Conservation (phyloP, 2,797 vertebrate species). For the Poecilia velifera region DNA sequence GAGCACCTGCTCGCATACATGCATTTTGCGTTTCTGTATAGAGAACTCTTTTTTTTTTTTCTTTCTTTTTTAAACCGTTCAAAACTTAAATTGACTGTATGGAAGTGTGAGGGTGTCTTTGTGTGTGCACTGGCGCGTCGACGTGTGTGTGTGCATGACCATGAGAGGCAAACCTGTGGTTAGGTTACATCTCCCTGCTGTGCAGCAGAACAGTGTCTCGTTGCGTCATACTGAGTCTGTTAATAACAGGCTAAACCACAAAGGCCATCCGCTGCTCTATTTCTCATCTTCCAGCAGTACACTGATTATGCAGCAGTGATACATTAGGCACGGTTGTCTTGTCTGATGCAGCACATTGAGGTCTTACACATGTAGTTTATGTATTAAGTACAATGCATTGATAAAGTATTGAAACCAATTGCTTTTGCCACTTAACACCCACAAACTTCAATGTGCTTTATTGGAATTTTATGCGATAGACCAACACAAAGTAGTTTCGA, state of each 20-base stretch:
- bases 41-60: not conserved
- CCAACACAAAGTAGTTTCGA: not conserved
- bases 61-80: not conserved
- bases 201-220: constrained; percentile 72
- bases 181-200: constrained; percentile 79
- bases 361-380: constrained; percentile 12
- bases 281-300: constrained; percentile 64
- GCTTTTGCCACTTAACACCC: not conserved
- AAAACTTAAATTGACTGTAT: constrained; percentile 11
- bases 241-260: constrained; percentile 80
- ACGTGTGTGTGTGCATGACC: constrained; percentile 35
- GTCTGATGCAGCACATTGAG: constrained; percentile 23
- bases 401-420: not conserved
- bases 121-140: not conserved
- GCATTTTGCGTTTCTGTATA: constrained; percentile 18
- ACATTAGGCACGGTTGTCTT: constrained; percentile 43
- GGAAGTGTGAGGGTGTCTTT: constrained; percentile 16
- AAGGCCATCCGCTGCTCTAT: constrained; percentile 72
- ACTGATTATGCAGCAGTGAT: constrained; percentile 65
- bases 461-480: not conserved
- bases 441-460: not conserved
- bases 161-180: constrained; percentile 75
- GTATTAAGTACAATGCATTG: not conserved
- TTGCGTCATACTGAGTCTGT: constrained; percentile 77
- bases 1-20: constrained; percentile 1